Evolutionary conservation across 2,888 invertebrate genomes (phyloP).

Genomic region (Latrodectus elegans): DNA sequence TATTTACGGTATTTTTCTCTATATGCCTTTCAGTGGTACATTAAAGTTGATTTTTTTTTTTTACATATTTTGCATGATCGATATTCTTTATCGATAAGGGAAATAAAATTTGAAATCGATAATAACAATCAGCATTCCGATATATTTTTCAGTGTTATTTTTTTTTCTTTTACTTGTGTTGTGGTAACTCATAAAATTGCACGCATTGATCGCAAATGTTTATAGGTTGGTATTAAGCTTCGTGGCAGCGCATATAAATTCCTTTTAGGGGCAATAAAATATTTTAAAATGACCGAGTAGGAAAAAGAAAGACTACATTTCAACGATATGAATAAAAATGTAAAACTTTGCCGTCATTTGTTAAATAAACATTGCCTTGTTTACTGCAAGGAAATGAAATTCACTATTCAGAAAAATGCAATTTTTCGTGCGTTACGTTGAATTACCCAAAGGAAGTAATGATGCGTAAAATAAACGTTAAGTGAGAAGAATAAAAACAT

Average conservation of each 20-base stretch:
- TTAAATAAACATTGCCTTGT: slow-evolving; percentile 1
- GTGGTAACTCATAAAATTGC: slow-evolving; percentile 43
- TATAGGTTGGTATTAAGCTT: slow-evolving; percentile 37
- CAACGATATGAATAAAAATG: too few species aligned
- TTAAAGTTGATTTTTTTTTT: too few species aligned
- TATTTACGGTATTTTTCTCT: too few species aligned
- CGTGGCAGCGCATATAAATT: slow-evolving; percentile 28
- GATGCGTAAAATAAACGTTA: slow-evolving; percentile 45
- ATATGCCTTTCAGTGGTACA: too few species aligned
- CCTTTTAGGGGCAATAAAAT: slow-evolving; percentile 47
- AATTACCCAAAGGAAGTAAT: slow-evolving; percentile 27
- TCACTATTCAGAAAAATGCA: slow-evolving; percentile 27
- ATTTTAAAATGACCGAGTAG: slow-evolving; percentile 22
- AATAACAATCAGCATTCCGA: slow-evolving; percentile 21
- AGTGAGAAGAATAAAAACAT: background rate
- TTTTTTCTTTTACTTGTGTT: slow-evolving; percentile 9
- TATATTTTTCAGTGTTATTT: slow-evolving; percentile 19
- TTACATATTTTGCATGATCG: too few species aligned
- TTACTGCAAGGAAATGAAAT: slow-evolving; percentile 21
- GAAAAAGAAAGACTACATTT: too few species aligned
- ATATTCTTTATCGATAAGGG: background rate
- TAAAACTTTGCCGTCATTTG: background rate
- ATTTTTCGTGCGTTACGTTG: slow-evolving; percentile 13
- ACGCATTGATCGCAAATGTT: slow-evolving; percentile 45
- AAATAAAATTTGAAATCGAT: slow-evolving; percentile 40